Evolutionary conservation across 2,888 invertebrate species (phyloP).

Genomic region (Schrankia costaestrigalis): DNA sequence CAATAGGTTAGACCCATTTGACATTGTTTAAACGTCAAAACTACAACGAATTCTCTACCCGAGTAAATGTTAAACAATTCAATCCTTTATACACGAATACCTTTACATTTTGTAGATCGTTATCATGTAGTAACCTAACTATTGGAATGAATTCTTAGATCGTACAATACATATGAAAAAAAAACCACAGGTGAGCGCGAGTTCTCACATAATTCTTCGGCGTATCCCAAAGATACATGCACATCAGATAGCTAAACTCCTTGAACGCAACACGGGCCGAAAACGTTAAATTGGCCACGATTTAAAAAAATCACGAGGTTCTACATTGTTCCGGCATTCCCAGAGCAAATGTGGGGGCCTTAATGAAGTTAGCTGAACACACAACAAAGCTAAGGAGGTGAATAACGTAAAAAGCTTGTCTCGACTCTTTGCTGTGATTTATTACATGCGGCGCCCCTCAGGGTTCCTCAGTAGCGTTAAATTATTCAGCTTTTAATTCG

Average conservation of each 20-base stretch:
- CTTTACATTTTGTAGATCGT: conserved; percentile 21
- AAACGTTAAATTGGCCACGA: conserved; percentile 63
- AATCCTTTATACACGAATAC: conserved; percentile 10
- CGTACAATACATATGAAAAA: conserved; percentile 41
- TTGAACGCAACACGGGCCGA: conserved; percentile 48
- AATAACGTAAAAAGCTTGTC: conserved; percentile 70
- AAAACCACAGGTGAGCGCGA: conserved; percentile 31
- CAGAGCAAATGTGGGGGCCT: conserved; percentile 44
- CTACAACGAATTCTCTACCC: conserved; percentile 12
- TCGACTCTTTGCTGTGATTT: conserved; percentile 70
- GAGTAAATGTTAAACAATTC: conserved; percentile 14
- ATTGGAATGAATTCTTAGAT: conserved; percentile 26
- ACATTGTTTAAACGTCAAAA: conserved; percentile 17
- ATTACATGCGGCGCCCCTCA: conserved; percentile 58
- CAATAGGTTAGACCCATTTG: conserved; percentile 13
- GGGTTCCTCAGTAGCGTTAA: conserved; percentile 62
- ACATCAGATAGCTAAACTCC: conserved; percentile 52
- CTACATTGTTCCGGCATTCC: conserved; percentile 64
- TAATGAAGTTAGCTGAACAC: conserved; percentile 66
- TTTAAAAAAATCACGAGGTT: conserved; percentile 52
- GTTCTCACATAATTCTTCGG: conserved; percentile 68
- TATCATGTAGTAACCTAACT: conserved; percentile 20
- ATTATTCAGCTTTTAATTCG: conserved; percentile 79
- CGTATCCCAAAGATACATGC: conserved; percentile 45
- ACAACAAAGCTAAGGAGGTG: conserved; percentile 65